phyloP scores from a whole-genome alignment of 2,113 vertebrate genomes.

The Oncorhynchus nerka region DNA sequence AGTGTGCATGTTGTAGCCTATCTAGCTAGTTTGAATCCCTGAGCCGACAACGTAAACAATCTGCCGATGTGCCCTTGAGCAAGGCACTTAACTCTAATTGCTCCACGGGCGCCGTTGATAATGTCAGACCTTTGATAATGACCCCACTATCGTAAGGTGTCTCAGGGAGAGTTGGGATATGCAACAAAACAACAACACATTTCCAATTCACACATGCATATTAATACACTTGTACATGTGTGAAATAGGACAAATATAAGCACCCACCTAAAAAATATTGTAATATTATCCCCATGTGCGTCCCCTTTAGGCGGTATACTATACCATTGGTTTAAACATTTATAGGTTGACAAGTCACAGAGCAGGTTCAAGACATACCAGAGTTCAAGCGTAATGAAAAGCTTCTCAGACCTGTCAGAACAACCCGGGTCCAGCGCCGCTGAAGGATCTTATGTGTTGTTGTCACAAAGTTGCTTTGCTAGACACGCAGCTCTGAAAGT shows the following conservation, averaged over 20 bases:
- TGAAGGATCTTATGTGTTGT: not conserved
- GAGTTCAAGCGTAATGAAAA: not conserved
- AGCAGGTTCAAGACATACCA: not conserved
- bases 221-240: no score
- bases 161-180: no score
- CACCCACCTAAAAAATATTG: not conserved
- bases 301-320: not conserved
- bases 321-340: not conserved
- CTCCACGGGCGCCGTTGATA: no score
- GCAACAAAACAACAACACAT: no score
- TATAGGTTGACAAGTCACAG: not conserved
- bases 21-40: not conserved
- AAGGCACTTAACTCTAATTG: no score
- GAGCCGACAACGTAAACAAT: no score
- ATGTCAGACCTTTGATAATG: no score
- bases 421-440: not conserved
- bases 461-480: not conserved
- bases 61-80: no score
- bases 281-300: not conserved
- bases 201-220: no score
- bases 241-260: no score
- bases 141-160: no score
- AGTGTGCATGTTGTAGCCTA: not conserved
- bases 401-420: not conserved
- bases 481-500: not conserved